These are phyloP conservation scores for Apogon talboti DNA, from an alignment of 2,797 vertebrate genomes.

Conservation along the genomic window DNA sequence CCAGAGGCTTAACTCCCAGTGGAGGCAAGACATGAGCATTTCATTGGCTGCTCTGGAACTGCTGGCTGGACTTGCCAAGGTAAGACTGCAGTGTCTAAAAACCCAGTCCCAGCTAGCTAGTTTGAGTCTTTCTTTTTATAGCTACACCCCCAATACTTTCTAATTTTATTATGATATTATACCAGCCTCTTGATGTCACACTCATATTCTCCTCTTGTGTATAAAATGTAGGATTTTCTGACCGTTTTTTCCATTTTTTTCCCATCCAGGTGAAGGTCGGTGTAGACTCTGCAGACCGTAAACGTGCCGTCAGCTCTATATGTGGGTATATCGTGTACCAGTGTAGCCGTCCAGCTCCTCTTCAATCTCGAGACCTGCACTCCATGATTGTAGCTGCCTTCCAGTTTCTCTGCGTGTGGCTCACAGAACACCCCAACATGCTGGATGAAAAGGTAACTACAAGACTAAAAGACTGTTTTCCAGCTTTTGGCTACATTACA, in stretches of 20 bases:
- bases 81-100: slow-evolving; percentile 63
- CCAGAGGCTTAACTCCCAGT: slow-evolving; percentile 94
- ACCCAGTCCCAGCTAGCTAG: slow-evolving; percentile 4
- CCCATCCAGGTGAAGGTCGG: slow-evolving; percentile 90
- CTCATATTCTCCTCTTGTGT: too few species aligned
- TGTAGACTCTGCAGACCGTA: slow-evolving; percentile 89
- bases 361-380: slow-evolving; percentile 94
- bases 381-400: slow-evolving; percentile 98
- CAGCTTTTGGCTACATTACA: neutral
- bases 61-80: slow-evolving; percentile 95
- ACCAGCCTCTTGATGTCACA: too few species aligned
- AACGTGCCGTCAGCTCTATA: slow-evolving; percentile 91
- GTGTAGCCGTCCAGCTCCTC: slow-evolving; percentile 94
- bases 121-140: too few species aligned
- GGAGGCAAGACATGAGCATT: slow-evolving; percentile 97
- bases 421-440: slow-evolving; percentile 94
- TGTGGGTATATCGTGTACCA: slow-evolving; percentile 95
- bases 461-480: neutral
- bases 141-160: too few species aligned
- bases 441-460: slow-evolving; percentile 92
- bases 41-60: slow-evolving; percentile 95
- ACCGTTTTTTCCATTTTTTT: too few species aligned
- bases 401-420: slow-evolving; percentile 97
- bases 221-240: too few species aligned
- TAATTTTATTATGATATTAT: too few species aligned